Evolutionary conservation across 2,888 invertebrate species (phyloP), one percentile per base, ranked within the genome.

Genomic region (Gymnocheta viridis): DNA sequence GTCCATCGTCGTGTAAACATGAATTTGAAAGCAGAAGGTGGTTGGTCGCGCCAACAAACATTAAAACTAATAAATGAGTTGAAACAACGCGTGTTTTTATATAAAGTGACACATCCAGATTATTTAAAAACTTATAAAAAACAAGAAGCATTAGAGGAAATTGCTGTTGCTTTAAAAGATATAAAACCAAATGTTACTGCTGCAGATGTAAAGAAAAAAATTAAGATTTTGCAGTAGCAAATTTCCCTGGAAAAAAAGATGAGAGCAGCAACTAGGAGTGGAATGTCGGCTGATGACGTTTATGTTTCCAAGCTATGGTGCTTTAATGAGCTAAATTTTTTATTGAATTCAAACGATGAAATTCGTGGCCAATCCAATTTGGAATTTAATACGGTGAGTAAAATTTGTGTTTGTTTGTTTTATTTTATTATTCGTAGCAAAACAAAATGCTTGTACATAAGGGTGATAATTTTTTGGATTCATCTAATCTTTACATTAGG

Each of bases 281-380:
- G 72, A 9, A 60, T 60, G 58, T 41, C 58, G n/a, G 58, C 58
- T 22, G 72, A 72, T 2, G 58, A 47, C n/a, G 44, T 19, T 2
- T 70, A 70, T 29, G 7, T 56, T 10, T 70, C 70, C 2, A 70
- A 22, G 27, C 29, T 70, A 17, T 56, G 56, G 70, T 70, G 70
- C 41, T 51, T 54, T 38, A 69, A 69, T 22, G 67, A 69, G n/a
- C 35, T 69, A 2, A 17, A 54, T n/a, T 69, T 69, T 69, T 51
- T 69, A 24, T 14, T 69, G 6, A n/a, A 73, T 49, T 51, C 54
- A 27, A 32, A 64, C 4, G 62, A 64, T 51, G 74, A 74, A 51
- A 51, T 64, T 76, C 56, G 64, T 38, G 54, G 44, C 27, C 56
- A 76, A 44, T 76, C 41, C 7, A 74, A 51, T 32, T 32, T 72